Evolutionary conservation across 35 echinoderm and acorn worm genomes (phyloP), one percentile per base, ranked within the genome.

Genomic region (Holothuria glaberrima): DNA sequence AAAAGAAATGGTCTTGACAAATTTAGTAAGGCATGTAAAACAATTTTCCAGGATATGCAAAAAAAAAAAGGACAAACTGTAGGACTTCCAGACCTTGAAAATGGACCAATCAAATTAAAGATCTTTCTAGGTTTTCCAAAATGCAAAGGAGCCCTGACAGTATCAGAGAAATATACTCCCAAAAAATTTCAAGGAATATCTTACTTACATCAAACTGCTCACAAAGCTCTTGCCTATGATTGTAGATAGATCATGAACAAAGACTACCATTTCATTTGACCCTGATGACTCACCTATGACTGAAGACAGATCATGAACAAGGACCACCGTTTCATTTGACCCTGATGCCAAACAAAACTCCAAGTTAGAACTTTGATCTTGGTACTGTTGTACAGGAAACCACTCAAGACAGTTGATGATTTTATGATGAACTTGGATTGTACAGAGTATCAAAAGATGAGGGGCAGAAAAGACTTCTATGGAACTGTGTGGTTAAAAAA

Each of bases 341-440:
- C 93, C 93, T 48, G 93, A 92, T 9, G 96, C 96, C 41, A 98
- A 59, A 82, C 93, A 98, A 57, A 73, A 92, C n/a, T 72, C 88
- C 45, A 84, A 38, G 28, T 89, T 29, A 68, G 83, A 68, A 17
- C 29, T 86, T 68, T 86, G 83, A 86, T 59, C 35, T 44, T 67
- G 83, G 36, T 9, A 9, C 6, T 22, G 25, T 60, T 82, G 79
- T 27, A 59, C 30, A 18, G 93, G 96, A 77, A 90, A 98, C 96
- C 96, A 98, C 36, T 82, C n/a, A 19, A 98, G 90, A 58, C 97
- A 99, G 88, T 99, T 99, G 66, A 99, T 93, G 41, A 99, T 89
- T 68, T 99, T 99, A 72, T 95, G 83, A 63, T 99, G 97, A 32
- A 93, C 91, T 83, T 91, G 82, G 16, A 99, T 95, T 18, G 92